These are phyloP conservation scores for Peromyscus maniculatus DNA, from an alignment of 2,113 vertebrate species.

Conservation along the genomic window DNA sequence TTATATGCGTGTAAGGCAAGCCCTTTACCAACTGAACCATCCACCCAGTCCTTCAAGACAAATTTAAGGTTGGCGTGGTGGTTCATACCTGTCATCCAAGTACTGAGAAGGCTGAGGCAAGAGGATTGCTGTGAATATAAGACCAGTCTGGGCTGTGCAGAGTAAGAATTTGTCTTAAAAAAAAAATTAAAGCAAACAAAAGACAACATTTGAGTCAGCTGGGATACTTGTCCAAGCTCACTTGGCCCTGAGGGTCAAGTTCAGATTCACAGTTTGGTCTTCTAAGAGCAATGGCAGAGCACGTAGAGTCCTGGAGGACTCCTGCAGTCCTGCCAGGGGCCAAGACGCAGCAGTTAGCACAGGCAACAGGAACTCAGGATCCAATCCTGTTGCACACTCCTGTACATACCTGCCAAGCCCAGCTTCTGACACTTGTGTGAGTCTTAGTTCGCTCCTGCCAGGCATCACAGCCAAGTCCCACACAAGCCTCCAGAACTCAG, in stretches of 20 bases:
- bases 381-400: background rate
- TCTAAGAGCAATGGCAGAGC: background rate
- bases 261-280: background rate
- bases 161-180: background rate
- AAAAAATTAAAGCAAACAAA: background rate
- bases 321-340: background rate
- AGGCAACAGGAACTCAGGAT: background rate
- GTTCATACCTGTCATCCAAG: background rate
- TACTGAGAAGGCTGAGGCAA: background rate
- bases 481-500: background rate
- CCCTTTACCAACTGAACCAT: background rate
- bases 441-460: background rate
- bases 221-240: background rate
- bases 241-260: background rate
- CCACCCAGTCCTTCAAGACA: background rate
- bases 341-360: fast-evolving
- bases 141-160: background rate
- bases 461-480: background rate
- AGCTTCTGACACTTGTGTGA: background rate
- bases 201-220: background rate
- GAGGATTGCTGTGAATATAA: background rate
- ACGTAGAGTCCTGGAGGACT: background rate
- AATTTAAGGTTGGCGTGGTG: background rate
- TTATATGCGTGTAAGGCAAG: background rate
- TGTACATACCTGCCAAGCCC: background rate